A percentile compares a stretch with the other conserved stretches of the same genome.
Evolutionary conservation across 2,113 vertebrate genomes (phyloP).

Genomic region (Oncorhynchus gorbuscha): DNA sequence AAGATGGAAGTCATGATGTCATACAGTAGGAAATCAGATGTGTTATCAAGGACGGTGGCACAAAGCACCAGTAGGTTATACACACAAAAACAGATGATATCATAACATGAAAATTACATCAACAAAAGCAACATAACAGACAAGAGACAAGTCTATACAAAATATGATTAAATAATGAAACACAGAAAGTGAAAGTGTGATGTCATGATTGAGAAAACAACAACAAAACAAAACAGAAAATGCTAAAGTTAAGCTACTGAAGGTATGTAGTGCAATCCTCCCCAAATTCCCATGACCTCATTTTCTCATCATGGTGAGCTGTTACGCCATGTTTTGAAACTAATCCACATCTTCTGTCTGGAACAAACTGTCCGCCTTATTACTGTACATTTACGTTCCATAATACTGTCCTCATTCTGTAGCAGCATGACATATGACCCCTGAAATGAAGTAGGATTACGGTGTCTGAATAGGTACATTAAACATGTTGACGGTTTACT

Average conservation of each 20-base stretch:
- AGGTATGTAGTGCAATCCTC: not conserved
- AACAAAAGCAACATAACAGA: not conserved
- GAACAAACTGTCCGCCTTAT: constrained; percentile 15
- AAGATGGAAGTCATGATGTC: not conserved
- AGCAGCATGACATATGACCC: not conserved
- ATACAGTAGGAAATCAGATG: not conserved
- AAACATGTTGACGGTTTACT: not conserved
- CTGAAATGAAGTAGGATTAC: not conserved
- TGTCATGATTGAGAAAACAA: not conserved
- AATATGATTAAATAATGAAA: no score
- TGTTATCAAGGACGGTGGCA: not conserved
- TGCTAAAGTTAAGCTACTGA: not conserved
- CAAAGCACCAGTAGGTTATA: not conserved
- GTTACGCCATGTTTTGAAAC: not conserved
- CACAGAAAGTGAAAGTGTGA: not conserved
- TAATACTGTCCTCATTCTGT: no score
- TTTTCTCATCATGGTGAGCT: not conserved
- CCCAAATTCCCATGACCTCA: not conserved
- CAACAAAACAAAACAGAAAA: not conserved
- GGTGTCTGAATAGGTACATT: not conserved
- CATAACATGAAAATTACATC: not conserved
- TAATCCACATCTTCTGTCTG: not conserved
- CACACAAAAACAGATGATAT: constrained; percentile 5
- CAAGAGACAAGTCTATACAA: no score
- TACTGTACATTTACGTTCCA: not conserved